A percentile compares a stretch with the other conserved stretches of the same genome.
Conservation (phyloP, 2,888 invertebrate species). For the Chloroclysta siterata region DNA sequence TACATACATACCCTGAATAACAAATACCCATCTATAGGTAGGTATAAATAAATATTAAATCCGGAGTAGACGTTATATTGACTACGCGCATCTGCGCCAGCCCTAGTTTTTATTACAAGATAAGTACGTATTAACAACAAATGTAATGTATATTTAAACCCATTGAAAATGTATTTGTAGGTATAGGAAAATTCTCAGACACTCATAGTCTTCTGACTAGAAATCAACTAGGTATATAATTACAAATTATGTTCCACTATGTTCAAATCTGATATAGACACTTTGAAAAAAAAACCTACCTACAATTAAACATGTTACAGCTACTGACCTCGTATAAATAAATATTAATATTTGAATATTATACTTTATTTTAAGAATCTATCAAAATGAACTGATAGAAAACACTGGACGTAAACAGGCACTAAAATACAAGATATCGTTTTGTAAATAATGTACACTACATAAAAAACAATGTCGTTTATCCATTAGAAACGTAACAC, state of each 20-base stretch:
- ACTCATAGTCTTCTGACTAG: constrained; percentile 81
- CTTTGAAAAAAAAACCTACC: constrained; percentile 57
- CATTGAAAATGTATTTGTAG: constrained; percentile 24
- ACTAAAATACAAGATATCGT: constrained; percentile 72
- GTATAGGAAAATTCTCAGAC: constrained; percentile 63
- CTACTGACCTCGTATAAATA: constrained; percentile 82
- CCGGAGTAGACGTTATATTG: constrained; percentile 17
- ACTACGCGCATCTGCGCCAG: constrained; percentile 35
- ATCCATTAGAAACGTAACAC: constrained; percentile 77
- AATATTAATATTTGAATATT: constrained; percentile 77
- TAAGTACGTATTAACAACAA: constrained; percentile 9
- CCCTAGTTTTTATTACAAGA: constrained; percentile 27
- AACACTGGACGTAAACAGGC: constrained; percentile 78
- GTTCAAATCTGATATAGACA: constrained; percentile 65
- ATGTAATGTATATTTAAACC: constrained; percentile 10
- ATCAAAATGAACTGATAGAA: constrained; percentile 75
- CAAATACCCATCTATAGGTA: constrained; percentile 21
- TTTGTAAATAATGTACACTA: constrained; percentile 80
- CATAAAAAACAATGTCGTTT: constrained; percentile 74
- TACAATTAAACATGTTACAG: constrained; percentile 64
- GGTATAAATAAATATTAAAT: constrained; percentile 18
- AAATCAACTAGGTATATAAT: constrained; percentile 68
- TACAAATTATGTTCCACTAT: constrained; percentile 54
- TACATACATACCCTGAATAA: constrained; percentile 32
- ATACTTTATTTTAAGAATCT: constrained; percentile 65